Evolutionary conservation across 2,113 vertebrate genomes (phyloP), one percentile per base, ranked within the genome.

Genomic region (Burhinus bistriatus): DNA sequence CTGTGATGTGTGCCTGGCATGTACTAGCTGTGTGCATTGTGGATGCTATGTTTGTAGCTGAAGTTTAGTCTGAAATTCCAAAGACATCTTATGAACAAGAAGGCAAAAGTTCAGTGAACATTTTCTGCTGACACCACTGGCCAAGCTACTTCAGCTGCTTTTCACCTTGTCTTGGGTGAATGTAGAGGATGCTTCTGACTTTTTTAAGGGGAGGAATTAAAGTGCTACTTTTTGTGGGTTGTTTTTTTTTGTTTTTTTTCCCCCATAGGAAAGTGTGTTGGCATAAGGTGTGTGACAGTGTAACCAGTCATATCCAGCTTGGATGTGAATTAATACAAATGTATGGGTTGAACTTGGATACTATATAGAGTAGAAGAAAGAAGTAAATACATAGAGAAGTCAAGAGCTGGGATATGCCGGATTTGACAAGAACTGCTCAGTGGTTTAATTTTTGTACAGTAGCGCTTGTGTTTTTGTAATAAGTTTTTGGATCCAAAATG

Each of bases 11-110:
- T 42, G 36, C 42, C 49, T 81, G 77, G 36, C 68, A 45, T 1
- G 0, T 6, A 2, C 30, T 25, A 58, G 34, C 55, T 49, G 25
- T 11, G 36, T 29, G 19, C 40, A 3, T 18, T 4, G 1, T 2
- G 3, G 25, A 1, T 45, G 42, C 12, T 11, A 3, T 0, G 0
- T 52, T 77, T 34, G 44, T 34, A 57, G 34, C 18, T 57, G 44
- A 51, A 25, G 44, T 29, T 57, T 19, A 55, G 25, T 44, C 49
- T 44, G 83, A 65, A 69, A 54, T 77, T 62, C 20, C n/a, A 65
- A 23, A 87, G 62, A 21, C 9, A 8, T 30, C 22, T 32, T 42
- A 9, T 4, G 32, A 71, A 15, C 29, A 55, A 58, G 59, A 34
- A 11, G 42, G 42, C n/a, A 47, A 34, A 83, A 42, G 25, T 44